Conservation (phyloP, 2,888 invertebrate species). For the Abrostola tripartita region DNA sequence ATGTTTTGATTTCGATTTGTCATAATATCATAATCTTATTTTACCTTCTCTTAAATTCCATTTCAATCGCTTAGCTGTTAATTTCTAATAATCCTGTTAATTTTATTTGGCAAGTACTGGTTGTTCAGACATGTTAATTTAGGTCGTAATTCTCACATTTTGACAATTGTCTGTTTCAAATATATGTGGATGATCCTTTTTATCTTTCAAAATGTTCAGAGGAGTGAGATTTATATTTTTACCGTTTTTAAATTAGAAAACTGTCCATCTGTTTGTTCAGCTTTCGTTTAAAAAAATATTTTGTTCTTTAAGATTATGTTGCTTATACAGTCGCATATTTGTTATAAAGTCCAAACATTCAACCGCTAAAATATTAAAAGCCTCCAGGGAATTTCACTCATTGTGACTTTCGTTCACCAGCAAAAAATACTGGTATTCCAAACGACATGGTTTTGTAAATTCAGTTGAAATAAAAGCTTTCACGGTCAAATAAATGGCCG, state of each 20-base stretch:
- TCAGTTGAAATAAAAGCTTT: background rate
- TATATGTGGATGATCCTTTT: too few relatives aligned
- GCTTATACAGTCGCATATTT: background rate
- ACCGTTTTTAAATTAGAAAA: background rate
- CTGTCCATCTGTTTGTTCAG: background rate
- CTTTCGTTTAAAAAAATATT: conserved; percentile 7
- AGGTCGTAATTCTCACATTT: too few relatives aligned
- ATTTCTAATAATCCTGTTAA: too few relatives aligned
- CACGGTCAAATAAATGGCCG: conserved; percentile 7
- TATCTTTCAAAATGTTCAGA: too few relatives aligned
- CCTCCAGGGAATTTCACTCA: conserved; percentile 14
- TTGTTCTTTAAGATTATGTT: conserved; percentile 9
- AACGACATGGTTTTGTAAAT: background rate
- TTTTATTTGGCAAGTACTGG: too few relatives aligned
- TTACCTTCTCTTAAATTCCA: too few relatives aligned
- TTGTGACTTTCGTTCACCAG: conserved; percentile 10
- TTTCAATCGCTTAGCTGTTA: too few relatives aligned
- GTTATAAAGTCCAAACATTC: conserved; percentile 5
- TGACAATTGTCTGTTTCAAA: too few relatives aligned
- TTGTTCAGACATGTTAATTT: too few relatives aligned
- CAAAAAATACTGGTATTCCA: conserved; percentile 11
- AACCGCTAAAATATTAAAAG: conserved; percentile 24
- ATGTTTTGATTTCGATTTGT: too few relatives aligned
- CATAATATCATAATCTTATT: too few relatives aligned
- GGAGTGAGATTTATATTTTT: background rate